Conservation (phyloP, 2,797 vertebrate genomes). For the Glyptemys insculpta region DNA sequence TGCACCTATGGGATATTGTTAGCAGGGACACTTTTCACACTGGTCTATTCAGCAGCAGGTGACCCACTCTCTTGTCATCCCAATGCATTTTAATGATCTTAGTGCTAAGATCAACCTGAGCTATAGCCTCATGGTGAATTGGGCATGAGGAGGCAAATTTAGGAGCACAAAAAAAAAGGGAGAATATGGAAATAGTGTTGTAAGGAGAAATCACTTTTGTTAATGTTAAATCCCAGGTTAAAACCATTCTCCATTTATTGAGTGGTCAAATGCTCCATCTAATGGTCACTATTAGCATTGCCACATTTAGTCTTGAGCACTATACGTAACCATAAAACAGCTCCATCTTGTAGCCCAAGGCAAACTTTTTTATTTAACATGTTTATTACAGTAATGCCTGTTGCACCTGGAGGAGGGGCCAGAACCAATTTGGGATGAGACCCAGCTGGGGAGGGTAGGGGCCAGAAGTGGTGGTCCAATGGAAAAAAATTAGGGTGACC, state of each 20-base stretch:
- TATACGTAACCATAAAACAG: background rate
- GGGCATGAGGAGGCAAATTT: background rate
- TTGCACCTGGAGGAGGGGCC: too few species aligned
- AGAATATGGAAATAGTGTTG: background rate
- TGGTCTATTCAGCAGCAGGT: background rate
- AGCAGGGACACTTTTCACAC: background rate
- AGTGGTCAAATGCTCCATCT: background rate
- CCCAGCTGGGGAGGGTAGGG: too few species aligned
- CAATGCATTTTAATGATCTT: background rate
- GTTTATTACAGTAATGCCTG: background rate
- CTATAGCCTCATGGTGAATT: background rate
- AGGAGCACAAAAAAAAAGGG: background rate
- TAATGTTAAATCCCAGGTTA: background rate
- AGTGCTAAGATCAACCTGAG: background rate
- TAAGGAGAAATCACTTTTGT: background rate
- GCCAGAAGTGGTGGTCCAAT: background rate
- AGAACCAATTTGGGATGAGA: background rate
- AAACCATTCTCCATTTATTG: background rate
- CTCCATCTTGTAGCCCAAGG: background rate
- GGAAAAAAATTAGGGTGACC: too few species aligned
- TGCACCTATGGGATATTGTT: background rate
- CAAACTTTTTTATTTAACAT: too few species aligned
- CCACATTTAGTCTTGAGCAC: background rate
- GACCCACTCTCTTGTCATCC: background rate
- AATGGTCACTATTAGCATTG: background rate